Percentiles rank a stretch among this genome's conserved stretches.
These are phyloP conservation scores for Tretioscincus oriximinensis DNA, from an alignment of 2,113 vertebrate species.

Conservation along the genomic window DNA sequence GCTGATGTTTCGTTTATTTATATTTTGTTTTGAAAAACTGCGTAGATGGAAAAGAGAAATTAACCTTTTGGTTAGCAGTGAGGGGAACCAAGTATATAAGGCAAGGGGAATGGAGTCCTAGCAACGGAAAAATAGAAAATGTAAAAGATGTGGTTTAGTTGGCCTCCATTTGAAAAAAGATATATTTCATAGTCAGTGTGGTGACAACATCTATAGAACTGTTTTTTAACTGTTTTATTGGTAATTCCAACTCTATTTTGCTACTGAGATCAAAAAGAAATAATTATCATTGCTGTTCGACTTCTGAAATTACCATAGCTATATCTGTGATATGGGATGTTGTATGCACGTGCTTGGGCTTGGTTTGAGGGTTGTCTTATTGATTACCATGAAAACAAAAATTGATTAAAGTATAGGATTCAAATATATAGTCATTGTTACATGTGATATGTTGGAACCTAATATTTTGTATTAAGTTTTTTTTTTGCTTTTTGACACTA, in stretches of 20 bases:
- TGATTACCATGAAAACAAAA: background rate
- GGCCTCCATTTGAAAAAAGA: background rate
- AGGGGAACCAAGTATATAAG: background rate
- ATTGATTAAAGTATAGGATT: background rate
- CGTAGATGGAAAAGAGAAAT: background rate
- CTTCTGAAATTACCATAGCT: background rate
- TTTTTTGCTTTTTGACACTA: background rate
- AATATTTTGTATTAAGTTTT: background rate
- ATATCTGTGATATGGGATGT: background rate
- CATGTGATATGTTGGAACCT: background rate
- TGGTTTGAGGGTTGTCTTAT: background rate
- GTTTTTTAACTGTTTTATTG: background rate
- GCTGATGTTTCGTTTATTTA: background rate
- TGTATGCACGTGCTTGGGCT: background rate
- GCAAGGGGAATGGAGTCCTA: background rate
- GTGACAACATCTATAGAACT: background rate
- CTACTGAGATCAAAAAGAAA: background rate
- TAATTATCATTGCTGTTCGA: background rate
- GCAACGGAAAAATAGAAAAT: background rate
- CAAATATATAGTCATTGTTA: background rate
- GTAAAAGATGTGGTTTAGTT: background rate
- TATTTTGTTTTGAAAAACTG: background rate
- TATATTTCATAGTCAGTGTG: background rate
- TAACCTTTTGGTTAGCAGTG: background rate
- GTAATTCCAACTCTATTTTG: background rate